Base-by-base conservation (phyloP, 2,797 vertebrate genomes). In the Hyperoplus lanceolatus region DNA sequence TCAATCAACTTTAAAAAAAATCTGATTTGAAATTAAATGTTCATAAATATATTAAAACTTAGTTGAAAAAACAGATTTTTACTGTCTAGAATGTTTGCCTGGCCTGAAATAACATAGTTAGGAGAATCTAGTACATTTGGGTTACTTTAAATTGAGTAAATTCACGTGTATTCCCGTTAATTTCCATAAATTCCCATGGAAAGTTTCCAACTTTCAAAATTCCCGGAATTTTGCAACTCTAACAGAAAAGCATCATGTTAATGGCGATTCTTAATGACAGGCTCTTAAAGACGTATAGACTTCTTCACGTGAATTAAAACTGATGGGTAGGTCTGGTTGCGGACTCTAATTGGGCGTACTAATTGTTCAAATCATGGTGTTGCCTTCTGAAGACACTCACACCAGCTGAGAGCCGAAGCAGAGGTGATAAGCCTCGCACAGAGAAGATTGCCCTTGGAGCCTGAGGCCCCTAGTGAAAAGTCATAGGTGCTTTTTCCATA, bases 381-480 rank as follows among this genome's bases (percentile, higher is more conserved):
- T 60, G 63, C 67, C 75, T 59, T 85, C 58, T 74, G 29, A 67
- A 77, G 53, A 65, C 29, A 14, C 66, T 73, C 51, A 59, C 62
- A 62, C 79, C 79, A 84, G 68, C 72, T 75, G 83, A 84, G 83
- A 79, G 70, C 13, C 12, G 38, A 79, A 87, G 70, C 71, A 84
- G 64, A 87, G 85, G 82, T 83, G 80, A 90, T 82, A 63, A 85
- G 68, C 42, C 42, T 72, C 73, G 82, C 60, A 80, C 58, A 68
- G 60, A 69, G 75, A 78, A 72, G 48, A 61, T 21, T 62, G 63
- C 64, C 77, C 77, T 48, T 48, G 14, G 75, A 75, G 79, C 82
- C 88, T 0, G 18, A 53, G 42, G 77, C 79, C 82, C 63, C 87
- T 89, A 87, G 82, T 91, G 81, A 91, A 91, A 84, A 79, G 60